Base-by-base conservation (phyloP, 2,113 vertebrate species). In the Dipodomys merriami region DNA sequence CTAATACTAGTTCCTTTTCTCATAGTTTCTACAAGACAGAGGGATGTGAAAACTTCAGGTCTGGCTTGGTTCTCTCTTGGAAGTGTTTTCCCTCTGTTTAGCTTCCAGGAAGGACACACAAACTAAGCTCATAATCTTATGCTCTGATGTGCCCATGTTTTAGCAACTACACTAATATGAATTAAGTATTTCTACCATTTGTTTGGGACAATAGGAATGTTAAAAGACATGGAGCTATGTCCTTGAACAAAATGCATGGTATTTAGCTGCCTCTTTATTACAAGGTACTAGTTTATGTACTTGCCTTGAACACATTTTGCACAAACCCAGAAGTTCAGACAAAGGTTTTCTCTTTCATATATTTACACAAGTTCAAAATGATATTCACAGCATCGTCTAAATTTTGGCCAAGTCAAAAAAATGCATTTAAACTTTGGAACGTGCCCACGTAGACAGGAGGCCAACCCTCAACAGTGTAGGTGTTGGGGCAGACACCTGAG, bases 361-460 rank as follows among this genome's bases (percentile, higher is more conserved):
- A 99, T 99, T 99, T 99, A 99, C 99, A 99, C 97, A 98, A 99
- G 98, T 98, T 99, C 97, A 98, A 99, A 98, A 99, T 98, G 98
- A 99, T 99, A 99, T 99, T 99, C 98, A 99, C 99, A 99, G 98
- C 98, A 99, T 98, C 97, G 98, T 98, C 98, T 98, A 97, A 96
- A 98, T 98, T 98, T 98, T 98, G 98, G 98, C 98, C 98, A 98
- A 98, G 97, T 98, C 96, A 98, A 97, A 98, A 64, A 98, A 97
- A 97, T 84, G 96, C 90, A 96, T 97, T 98, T 94, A 96, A 98
- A 98, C 98, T 98, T 98, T 98, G 98, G 98, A 98, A 98, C 97
- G 79, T 97, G 97, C 97, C 98, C 97, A 97, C 94, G 67, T 60
- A 95, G 86, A 96, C 88, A 94, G 96, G 96, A 97, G 97, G 95